Evolutionary conservation across 2,888 invertebrate genomes (phyloP).

Genomic region (Agrochola lota): DNA sequence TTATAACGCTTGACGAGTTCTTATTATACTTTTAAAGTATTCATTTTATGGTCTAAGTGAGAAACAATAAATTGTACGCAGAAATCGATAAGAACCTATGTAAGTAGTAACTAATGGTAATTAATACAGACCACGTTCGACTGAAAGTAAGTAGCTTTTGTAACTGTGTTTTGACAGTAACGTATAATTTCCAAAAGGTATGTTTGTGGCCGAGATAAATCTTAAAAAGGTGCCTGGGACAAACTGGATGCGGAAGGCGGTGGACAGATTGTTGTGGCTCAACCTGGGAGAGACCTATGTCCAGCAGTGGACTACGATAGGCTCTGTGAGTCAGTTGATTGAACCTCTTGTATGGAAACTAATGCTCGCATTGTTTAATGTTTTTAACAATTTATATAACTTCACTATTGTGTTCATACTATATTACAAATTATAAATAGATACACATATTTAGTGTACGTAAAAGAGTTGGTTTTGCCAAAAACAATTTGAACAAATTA

Average conservation of each 20-base stretch:
- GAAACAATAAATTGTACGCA: background rate
- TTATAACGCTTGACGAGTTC: constrained; percentile 15
- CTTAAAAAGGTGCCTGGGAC: background rate
- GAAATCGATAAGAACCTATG: constrained; percentile 4
- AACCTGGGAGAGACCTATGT: background rate
- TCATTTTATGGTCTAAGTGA: background rate
- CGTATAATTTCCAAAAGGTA: background rate
- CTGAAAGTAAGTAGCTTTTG: background rate
- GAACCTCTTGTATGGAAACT: background rate
- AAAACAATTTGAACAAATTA: background rate
- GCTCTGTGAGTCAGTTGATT: background rate
- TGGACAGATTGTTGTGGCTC: background rate
- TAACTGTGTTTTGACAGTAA: background rate
- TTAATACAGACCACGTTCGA: background rate
- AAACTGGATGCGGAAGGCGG: background rate
- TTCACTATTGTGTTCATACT: background rate
- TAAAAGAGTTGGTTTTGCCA: background rate
- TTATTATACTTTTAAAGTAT: background rate
- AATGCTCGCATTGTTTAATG: background rate
- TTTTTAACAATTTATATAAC: background rate
- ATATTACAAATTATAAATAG: background rate
- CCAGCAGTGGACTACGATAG: too few species aligned
- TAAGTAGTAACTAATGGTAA: background rate
- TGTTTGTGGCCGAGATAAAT: background rate
- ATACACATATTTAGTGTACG: background rate